A percentile compares a stretch with the other conserved stretches of the same genome.
These are phyloP conservation scores for Allygus modestus DNA, from an alignment of 2,888 invertebrate species.

Conservation along the genomic window DNA sequence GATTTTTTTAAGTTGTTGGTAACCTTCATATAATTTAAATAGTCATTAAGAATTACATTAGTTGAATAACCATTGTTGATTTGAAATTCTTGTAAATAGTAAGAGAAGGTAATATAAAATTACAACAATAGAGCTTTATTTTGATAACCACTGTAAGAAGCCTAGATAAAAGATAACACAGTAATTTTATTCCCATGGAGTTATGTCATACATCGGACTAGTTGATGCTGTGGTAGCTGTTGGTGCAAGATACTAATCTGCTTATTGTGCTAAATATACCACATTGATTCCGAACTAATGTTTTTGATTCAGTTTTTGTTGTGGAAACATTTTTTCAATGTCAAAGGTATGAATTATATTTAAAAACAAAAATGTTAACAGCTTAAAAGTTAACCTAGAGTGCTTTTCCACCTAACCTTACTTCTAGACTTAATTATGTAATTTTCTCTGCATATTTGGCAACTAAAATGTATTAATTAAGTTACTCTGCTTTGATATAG, in stretches of 20 bases:
- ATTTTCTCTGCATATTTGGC: neutral
- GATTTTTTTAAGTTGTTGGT: too few relatives aligned
- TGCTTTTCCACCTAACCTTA: neutral
- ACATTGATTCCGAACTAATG: neutral
- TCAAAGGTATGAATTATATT: neutral
- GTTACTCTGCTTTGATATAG: too few relatives aligned
- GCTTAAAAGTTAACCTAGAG: neutral
- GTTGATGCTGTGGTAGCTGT: neutral
- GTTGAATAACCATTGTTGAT: too few relatives aligned
- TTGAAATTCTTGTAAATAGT: neutral
- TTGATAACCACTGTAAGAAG: conserved; percentile 21
- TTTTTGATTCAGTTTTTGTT: neutral
- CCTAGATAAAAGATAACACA: conserved; percentile 31
- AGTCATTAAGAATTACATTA: too few relatives aligned
- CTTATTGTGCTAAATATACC: neutral
- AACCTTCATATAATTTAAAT: too few relatives aligned
- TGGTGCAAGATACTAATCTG: neutral
- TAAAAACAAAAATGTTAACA: neutral
- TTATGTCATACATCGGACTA: conserved; percentile 12
- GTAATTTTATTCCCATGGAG: conserved; percentile 29
- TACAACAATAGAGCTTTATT: conserved; percentile 6
- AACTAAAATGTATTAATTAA: too few relatives aligned
- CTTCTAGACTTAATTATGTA: neutral
- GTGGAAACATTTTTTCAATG: neutral
- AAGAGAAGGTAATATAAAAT: neutral